phyloP scores from a whole-genome alignment of 2,888 invertebrate species.

The Caenorhabditis plicata region DNA sequence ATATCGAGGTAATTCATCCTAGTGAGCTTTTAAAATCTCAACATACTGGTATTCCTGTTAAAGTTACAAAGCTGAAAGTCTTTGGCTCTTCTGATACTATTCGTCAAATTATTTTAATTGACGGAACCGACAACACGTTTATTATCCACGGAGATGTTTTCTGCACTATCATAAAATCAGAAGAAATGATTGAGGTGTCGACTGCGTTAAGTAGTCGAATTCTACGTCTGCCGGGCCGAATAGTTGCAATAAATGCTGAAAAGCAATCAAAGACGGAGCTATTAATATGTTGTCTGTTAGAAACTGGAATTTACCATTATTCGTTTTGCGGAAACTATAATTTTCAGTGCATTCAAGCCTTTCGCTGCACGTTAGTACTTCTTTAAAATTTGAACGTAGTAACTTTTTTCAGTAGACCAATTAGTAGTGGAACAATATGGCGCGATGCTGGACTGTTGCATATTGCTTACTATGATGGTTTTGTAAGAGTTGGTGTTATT shows the following conservation, averaged over 20 bases:
- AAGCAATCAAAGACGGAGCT: slow-evolving; percentile 39
- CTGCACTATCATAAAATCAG: slow-evolving; percentile 31
- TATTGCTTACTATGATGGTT: slow-evolving; percentile 46
- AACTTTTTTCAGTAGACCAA: slow-evolving; percentile 31
- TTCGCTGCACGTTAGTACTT: slow-evolving; percentile 38
- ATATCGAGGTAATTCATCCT: slow-evolving; percentile 40
- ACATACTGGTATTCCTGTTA: slow-evolving; percentile 37
- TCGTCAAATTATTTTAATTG: slow-evolving; percentile 21
- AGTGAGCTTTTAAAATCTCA: slow-evolving; percentile 39
- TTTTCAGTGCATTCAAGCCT: slow-evolving; percentile 40
- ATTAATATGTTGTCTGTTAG: slow-evolving; percentile 25
- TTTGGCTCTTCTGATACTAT: slow-evolving; percentile 39
- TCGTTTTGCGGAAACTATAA: slow-evolving; percentile 33
- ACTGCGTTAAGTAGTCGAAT: slow-evolving; percentile 26
- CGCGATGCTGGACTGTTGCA: slow-evolving; percentile 38
- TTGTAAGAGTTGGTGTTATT: slow-evolving; percentile 38
- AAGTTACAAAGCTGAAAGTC: slow-evolving; percentile 37
- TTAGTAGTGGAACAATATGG: slow-evolving; percentile 37
- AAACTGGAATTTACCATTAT: slow-evolving; percentile 40
- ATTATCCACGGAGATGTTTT: slow-evolving; percentile 33
- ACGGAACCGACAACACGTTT: slow-evolving; percentile 38
- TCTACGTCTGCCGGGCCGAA: slow-evolving; percentile 27
- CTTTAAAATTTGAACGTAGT: background rate
- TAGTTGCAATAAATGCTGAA: slow-evolving; percentile 36
- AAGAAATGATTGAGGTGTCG: slow-evolving; percentile 33